Evolutionary conservation across 2,888 invertebrate species (phyloP), one percentile per base, ranked within the genome.

Genomic region (Folsomia manolachei): DNA sequence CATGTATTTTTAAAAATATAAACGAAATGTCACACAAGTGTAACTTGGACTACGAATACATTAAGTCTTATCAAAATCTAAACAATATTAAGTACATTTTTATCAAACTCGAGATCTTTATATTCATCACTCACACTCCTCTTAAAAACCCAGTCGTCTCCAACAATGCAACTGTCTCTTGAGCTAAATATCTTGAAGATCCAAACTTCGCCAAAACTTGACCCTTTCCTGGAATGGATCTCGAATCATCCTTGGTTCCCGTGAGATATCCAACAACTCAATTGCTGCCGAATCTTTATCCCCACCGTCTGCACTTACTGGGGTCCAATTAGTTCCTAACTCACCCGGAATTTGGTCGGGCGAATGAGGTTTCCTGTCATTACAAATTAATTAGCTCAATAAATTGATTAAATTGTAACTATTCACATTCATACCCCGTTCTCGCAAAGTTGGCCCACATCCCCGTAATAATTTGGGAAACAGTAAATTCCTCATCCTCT

Each of bases 361-460:
- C 27, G 69, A 25, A 14, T 69, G 69, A 4, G 76, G 76, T 27
- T 71, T 70, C 23, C 76, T n/a, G n/a, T n/a, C n/a, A n/a, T n/a
- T n/a, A n/a, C n/a, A n/a, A n/a, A n/a, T n/a, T n/a, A n/a, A n/a
- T n/a, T 7, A 18, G 27, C 19, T 24, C 18, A 4, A 14, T 23
- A 24, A 56, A 56, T 60, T 68, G 1, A 18, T 68, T 9, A 1
- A 21, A 60, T n/a, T n/a, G n/a, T n/a, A n/a, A n/a, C n/a, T n/a
- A n/a, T n/a, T 11, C n/a, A 63, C 52, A 24, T 63, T 9, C n/a
- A 61, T 75, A 79, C 79, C 80, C 78, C 19, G 70, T 68, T 18
- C 69, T 71, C 23, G 80, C 80, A 78, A 80, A 80, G 60, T 80
- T 80, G 2, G 73, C 65, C 78, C 78, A 78, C 56, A 80, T 24